These are phyloP conservation scores for Calephelis nemesis DNA, from an alignment of 1,140 invertebrate genomes.

Conservation along the genomic window DNA sequence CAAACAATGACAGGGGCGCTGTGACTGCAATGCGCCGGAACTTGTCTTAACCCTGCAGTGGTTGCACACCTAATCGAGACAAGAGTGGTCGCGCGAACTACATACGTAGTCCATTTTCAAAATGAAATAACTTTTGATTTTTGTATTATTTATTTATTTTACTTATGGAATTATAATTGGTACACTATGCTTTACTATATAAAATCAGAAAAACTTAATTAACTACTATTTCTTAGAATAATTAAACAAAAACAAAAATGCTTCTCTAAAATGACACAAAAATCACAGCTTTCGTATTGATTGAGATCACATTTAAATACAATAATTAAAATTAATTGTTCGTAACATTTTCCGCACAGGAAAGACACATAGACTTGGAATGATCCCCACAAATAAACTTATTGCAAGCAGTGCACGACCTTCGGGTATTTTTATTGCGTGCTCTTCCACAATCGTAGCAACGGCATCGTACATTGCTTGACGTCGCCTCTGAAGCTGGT, in stretches of 20 bases:
- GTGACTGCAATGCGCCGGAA: too few relatives aligned
- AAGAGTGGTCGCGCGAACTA: slow-evolving; percentile 3
- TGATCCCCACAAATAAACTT: not conserved
- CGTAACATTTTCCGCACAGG: too few relatives aligned
- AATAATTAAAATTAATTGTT: too few relatives aligned
- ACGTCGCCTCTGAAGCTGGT: not conserved
- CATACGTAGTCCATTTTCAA: slow-evolving; percentile 17
- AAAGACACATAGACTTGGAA: too few relatives aligned
- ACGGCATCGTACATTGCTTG: not conserved
- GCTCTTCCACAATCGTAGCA: slow-evolving; percentile 7
- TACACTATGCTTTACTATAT: slow-evolving; percentile 5
- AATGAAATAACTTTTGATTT: not conserved
- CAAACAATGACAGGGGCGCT: too few relatives aligned
- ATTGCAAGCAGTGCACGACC: not conserved
- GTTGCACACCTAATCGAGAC: not conserved
- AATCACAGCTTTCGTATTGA: not conserved
- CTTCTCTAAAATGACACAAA: slow-evolving; percentile 13
- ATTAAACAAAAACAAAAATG: slow-evolving; percentile 4
- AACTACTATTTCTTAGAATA: not conserved
- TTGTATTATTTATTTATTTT: not conserved
- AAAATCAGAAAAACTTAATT: slow-evolving; percentile 3
- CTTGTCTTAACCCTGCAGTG: not conserved
- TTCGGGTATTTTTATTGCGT: slow-evolving; percentile 3
- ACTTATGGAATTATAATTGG: slow-evolving; percentile 1
- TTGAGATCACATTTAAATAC: not conserved